phyloP scores from a whole-genome alignment of 2,797 vertebrate genomes.

The Balearica regulorum region DNA sequence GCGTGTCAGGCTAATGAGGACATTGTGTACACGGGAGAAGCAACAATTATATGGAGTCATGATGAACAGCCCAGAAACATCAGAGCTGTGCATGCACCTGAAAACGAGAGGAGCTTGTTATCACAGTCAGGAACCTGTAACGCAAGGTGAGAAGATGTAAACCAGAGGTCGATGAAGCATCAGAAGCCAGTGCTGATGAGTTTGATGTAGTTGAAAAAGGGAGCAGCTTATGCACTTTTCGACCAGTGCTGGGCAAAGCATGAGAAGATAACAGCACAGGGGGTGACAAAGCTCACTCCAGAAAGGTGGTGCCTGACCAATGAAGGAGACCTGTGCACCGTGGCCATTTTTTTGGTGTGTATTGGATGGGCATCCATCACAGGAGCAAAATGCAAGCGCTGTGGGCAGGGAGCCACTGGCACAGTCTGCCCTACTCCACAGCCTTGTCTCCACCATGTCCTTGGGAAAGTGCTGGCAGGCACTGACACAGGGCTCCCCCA shows the following conservation, averaged over 20 bases:
- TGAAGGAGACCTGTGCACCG: neutral
- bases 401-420: neutral
- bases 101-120: neutral
- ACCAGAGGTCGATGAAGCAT: neutral
- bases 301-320: neutral
- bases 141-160: neutral
- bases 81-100: neutral
- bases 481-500: rapidly evolving
- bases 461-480: neutral
- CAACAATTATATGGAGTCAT: neutral
- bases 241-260: neutral
- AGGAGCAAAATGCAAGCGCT: neutral
- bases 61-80: neutral
- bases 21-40: neutral
- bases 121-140: neutral
- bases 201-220: neutral
- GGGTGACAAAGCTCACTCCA: neutral
- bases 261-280: neutral
- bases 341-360: rapidly evolving
- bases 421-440: neutral
- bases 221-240: neutral
- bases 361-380: neutral
- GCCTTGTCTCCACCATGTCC: neutral
- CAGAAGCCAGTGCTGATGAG: neutral
- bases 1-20: neutral